Base-by-base conservation (phyloP, 2,888 invertebrate genomes). In the Glyphotaelius pellucidus region DNA sequence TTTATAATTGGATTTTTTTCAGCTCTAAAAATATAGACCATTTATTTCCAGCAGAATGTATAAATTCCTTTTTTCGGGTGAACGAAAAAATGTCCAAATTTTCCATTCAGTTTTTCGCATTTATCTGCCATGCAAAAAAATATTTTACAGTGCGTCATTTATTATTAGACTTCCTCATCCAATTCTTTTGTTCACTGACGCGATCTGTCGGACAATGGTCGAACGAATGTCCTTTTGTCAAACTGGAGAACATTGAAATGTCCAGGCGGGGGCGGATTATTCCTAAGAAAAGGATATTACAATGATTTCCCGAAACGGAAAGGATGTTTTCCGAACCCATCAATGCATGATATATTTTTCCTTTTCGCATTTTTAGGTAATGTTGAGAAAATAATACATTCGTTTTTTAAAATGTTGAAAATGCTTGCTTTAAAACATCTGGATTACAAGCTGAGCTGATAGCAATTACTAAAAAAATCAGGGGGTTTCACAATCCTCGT, bases 131-230 rank as follows among this genome's bases (percentile, higher is more conserved):
- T 0, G 32, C 35, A 32, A 83, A 83, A 32, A 83, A 83, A 83
- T 35, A 83, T 35, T 83, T 83, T 32, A 3, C 12, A 83, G 32
- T 35, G 25, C 19, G 81, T 81, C 35, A 19, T 83, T 35, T 35
- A 11, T 83, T 38, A 83, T 83, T 32, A 67, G 67, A 67, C 67
- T 67, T 67, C 67, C 25, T 83, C 42, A 19, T 88, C 25, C 67
- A 88, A 88, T 88, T 88, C 67, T 88, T 32, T 67, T 35, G 88
- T 31, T 79, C 88, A 32, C 88, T 88, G 52, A 31, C 79, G 88
- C 88, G 88, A 52, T 79, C 88, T 88, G 32, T 12, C 32, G 79
- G 88, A 88, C 88, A 88, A 88, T 88, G 88, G 88, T 79, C 88
- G 79, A 88, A 88, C 52, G 67, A 79, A 79, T 88, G 88, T 79